Base-by-base conservation (phyloP, 1,140 invertebrate species). In the Stenopsyche tienmushanensis region DNA sequence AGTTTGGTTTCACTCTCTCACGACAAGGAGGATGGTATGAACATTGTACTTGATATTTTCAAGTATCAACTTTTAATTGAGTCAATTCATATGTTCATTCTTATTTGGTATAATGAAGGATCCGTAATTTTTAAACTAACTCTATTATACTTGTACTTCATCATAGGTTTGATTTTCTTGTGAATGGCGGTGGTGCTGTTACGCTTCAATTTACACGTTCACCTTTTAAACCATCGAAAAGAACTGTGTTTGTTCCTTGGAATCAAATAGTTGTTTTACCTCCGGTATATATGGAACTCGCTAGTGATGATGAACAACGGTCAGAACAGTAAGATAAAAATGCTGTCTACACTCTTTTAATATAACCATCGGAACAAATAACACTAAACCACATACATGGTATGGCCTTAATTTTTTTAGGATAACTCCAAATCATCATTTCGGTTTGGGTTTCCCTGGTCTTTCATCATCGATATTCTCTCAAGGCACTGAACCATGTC, bases 121-220 rank as follows among this genome's bases (percentile, higher is more conserved):
- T n/a, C n/a, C n/a, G n/a, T n/a, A n/a, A n/a, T n/a, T 41, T n/a
- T 41, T 41, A 41, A 41, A 41, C n/a, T n/a, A n/a, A n/a, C n/a
- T n/a, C n/a, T n/a, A n/a, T n/a, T 7, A 34, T 34, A 34, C 13
- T 34, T 34, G 5, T 34, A 34, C 13, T 34, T 42, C 18, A 18
- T 20, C 17, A 26, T 3, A 98, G 96, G 90, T 99, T 98, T 83
- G 97, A 99, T 82, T 90, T 99, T 41, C 81, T 99, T 71, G 96
- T 99, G 24, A 99, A 99, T 81, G 97, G 97, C 17, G 97, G 97
- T 53, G 95, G 96, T n/a, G 95, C 96, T 5, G 93, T 99, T 13
- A 98, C 93, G 15, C 82, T 99, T 64, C 93, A 98, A 78, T 98
- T 99, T 81, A 92, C 94, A 77, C 83, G 94, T 62, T 93, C 89